Evolutionary conservation across 2,113 vertebrate genomes (phyloP), one percentile per base, ranked within the genome.

Genomic region (Vulpes lagopus): DNA sequence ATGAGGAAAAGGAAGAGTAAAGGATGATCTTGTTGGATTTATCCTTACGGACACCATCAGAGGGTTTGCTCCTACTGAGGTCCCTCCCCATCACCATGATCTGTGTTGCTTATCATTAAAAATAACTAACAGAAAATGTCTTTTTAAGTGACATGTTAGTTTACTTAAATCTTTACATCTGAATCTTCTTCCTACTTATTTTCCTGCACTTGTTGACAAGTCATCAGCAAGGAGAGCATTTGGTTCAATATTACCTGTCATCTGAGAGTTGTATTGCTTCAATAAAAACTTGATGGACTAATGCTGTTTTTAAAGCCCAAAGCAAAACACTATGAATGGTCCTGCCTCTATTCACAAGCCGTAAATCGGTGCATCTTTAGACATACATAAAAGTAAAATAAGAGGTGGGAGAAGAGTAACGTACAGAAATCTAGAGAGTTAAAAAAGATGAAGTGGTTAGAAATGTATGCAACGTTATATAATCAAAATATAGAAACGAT

Each of bases 131-230:
- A 76, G 69, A 83, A 86, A 82, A 55, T 0, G 12, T 80, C 91
- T 81, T 95, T 73, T 94, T 71, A 91, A 95, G 62, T 35, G 88
- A 87, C 87, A 92, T 12, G 11, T 92, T 89, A 83, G 96, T 96
- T 92, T 82, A 57, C 76, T 90, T 92, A 71, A 69, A 74, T 65
- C 87, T 94, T 94, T 90, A 49, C 80, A 38, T 96, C 43, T 85
- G 65, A 96, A 88, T 92, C 87, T 38, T 64, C 0, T 57, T 88
- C 35, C 67, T 62, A n/a, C 57, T 96, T 95, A 95, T 79, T 97
- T 96, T 60, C 86, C 35, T 74, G 64, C 30, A 62, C 43, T 97
- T 92, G 62, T 93, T 91, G 94, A 95, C 96, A 96, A 96, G 88
- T 94, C 69, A 60, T 96, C 93, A 96, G 89, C 74, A 84, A 81